A percentile compares a stretch with the other conserved stretches of the same genome.
These are phyloP conservation scores for Tetranychus truncatus DNA, from an alignment of 2,888 invertebrate genomes.

Conservation along the genomic window DNA sequence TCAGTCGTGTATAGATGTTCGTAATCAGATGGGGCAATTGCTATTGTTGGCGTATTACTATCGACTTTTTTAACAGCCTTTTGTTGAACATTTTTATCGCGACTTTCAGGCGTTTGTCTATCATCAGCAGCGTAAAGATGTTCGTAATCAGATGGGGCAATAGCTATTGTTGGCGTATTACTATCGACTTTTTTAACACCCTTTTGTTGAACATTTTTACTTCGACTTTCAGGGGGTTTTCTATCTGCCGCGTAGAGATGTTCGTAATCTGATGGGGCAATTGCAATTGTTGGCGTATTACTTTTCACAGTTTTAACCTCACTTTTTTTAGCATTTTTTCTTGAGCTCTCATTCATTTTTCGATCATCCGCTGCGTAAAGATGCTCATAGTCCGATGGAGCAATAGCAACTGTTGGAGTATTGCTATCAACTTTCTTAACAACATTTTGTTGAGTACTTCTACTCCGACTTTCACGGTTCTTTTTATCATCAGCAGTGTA, in stretches of 20 bases:
- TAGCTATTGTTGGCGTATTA: not conserved
- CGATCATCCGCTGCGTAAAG: not conserved
- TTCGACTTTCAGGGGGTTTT: not conserved
- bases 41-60: constrained; percentile 9
- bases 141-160: not conserved
- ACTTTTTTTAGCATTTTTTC: not conserved
- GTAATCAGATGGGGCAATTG: constrained; percentile 11
- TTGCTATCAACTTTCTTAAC: not conserved
- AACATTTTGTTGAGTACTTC: not conserved
- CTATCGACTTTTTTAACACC: not conserved
- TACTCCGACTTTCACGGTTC: not conserved
- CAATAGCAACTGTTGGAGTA: constrained; percentile 11
- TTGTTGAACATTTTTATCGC: not conserved
- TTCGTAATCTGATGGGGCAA: not conserved
- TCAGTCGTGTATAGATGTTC: not conserved
- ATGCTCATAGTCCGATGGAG: constrained; percentile 7
- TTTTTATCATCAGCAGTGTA: not conserved
- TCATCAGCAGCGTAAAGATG: not conserved
- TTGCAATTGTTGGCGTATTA: not conserved
- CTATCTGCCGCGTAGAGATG: too few relatives aligned
- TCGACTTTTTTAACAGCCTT: not conserved
- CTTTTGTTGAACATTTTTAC: not conserved
- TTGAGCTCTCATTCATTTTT: not conserved
- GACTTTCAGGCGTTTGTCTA: not conserved
- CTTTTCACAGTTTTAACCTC: not conserved